These are phyloP conservation scores for Deilephila elpenor DNA, from an alignment of 2,888 invertebrate species.

Conservation along the genomic window DNA sequence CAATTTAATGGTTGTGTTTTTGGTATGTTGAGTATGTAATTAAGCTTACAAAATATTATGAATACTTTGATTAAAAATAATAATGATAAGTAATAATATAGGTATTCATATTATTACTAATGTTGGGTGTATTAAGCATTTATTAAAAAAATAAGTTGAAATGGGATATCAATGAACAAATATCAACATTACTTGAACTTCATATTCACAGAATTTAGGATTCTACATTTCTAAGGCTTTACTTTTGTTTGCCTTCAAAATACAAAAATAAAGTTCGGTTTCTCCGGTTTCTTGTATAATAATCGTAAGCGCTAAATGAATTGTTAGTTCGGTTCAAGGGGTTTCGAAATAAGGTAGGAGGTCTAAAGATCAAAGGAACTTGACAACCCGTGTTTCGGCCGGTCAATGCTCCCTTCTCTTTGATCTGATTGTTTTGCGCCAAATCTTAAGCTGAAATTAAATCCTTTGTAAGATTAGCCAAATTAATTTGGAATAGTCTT, in stretches of 20 bases:
- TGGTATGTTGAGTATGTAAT: too few relatives aligned
- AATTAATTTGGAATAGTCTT: constrained; percentile 34
- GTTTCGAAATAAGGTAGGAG: constrained; percentile 53
- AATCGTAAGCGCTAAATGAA: constrained; percentile 40
- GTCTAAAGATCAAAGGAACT: constrained; percentile 62
- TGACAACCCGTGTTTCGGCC: constrained; percentile 66
- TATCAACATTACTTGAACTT: neutral
- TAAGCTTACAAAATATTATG: too few relatives aligned
- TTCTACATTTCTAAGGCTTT: neutral
- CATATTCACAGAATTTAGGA: neutral
- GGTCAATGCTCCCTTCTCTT: constrained; percentile 65
- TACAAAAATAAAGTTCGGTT: neutral
- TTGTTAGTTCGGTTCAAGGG: constrained; percentile 55
- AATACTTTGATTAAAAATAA: too few relatives aligned
- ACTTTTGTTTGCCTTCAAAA: neutral
- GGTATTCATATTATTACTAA: too few relatives aligned
- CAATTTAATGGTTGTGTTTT: too few relatives aligned
- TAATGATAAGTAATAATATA: too few relatives aligned
- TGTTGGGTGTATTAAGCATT: neutral
- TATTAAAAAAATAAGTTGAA: neutral
- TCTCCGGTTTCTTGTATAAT: constrained; percentile 4
- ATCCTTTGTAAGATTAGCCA: constrained; percentile 43
- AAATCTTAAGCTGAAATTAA: constrained; percentile 61
- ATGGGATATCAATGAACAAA: neutral
- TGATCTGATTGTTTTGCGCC: constrained; percentile 60